Conservation (phyloP, 2,797 vertebrate genomes). For the Acrossocheilus wenchowensis region DNA sequence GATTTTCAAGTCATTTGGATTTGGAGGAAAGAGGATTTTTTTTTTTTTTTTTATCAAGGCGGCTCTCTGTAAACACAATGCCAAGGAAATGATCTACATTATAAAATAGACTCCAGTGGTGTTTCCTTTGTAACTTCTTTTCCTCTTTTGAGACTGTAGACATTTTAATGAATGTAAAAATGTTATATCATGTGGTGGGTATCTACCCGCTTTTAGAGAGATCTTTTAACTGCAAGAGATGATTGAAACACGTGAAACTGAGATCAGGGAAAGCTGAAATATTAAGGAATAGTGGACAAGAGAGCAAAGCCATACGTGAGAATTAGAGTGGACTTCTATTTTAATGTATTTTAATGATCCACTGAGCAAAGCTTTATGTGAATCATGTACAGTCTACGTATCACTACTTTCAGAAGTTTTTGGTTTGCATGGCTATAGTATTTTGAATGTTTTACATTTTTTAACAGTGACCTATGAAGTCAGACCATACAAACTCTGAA, state of each 20-base stretch:
- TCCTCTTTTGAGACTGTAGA: not conserved
- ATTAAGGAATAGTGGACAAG: conserved; percentile 8
- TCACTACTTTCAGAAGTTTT: conserved; percentile 23
- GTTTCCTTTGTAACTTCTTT: not conserved
- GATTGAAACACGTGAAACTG: not conserved
- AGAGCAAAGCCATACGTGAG: conserved; percentile 79
- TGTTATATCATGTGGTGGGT: not conserved
- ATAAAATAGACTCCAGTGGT: not conserved
- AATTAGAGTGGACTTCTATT: conserved; percentile 53
- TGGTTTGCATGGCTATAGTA: conserved; percentile 37
- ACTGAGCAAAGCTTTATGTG: conserved; percentile 49
- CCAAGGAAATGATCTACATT: conserved; percentile 40
- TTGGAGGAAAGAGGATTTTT: conserved; percentile 13
- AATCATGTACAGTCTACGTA: conserved; percentile 39
- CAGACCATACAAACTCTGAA: conserved; percentile 7
- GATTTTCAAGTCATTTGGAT: conserved; percentile 13
- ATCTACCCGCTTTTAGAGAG: not conserved
- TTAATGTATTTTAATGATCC: conserved; percentile 25
- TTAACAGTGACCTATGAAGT: conserved; percentile 7
- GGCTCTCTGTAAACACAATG: conserved; percentile 21
- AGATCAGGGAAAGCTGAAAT: conserved; percentile 15
- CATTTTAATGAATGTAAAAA: conserved; percentile 15
- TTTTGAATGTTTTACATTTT: conserved; percentile 26
- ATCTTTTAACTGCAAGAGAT: not conserved
- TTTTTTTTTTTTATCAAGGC: not conserved